phyloP scores from a whole-genome alignment of 2,888 invertebrate genomes.

The Drosophila phalerata region DNA sequence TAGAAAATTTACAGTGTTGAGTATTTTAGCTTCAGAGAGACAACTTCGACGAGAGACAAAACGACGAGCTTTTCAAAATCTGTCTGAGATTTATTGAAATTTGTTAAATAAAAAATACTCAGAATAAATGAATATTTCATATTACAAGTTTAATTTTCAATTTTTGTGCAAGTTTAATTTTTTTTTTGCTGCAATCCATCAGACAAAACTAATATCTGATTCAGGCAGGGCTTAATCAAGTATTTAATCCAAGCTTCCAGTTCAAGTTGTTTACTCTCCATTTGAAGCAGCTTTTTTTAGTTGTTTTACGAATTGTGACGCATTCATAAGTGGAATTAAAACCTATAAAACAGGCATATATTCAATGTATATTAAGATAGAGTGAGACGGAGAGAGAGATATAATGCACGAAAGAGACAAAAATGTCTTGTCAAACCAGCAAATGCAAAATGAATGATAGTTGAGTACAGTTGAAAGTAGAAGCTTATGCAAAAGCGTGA shows the following conservation, averaged over 20 bases:
- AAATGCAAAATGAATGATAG: slow-evolving; percentile 39
- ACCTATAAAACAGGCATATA: slow-evolving; percentile 11
- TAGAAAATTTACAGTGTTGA: too few species aligned
- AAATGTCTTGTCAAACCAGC: slow-evolving; percentile 40
- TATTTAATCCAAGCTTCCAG: background rate
- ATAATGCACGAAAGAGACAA: background rate
- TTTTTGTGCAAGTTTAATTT: background rate
- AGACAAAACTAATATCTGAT: background rate
- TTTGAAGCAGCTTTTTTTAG: background rate
- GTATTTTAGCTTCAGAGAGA: background rate
- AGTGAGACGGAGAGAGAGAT: background rate
- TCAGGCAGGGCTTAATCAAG: background rate
- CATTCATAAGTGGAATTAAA: slow-evolving; percentile 45
- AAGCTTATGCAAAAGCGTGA: slow-evolving; percentile 21
- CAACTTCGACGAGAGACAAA: background rate
- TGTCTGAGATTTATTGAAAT: background rate
- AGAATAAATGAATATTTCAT: background rate
- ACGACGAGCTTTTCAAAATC: background rate
- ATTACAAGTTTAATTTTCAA: background rate
- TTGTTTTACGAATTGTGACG: slow-evolving; percentile 12
- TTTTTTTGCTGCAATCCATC: background rate
- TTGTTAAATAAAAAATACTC: too few species aligned
- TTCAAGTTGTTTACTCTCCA: slow-evolving; percentile 11
- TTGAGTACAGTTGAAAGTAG: slow-evolving; percentile 32
- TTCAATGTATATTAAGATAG: background rate